Conservation (phyloP, 2,888 invertebrate species). For the Thymelicus sylvestris region DNA sequence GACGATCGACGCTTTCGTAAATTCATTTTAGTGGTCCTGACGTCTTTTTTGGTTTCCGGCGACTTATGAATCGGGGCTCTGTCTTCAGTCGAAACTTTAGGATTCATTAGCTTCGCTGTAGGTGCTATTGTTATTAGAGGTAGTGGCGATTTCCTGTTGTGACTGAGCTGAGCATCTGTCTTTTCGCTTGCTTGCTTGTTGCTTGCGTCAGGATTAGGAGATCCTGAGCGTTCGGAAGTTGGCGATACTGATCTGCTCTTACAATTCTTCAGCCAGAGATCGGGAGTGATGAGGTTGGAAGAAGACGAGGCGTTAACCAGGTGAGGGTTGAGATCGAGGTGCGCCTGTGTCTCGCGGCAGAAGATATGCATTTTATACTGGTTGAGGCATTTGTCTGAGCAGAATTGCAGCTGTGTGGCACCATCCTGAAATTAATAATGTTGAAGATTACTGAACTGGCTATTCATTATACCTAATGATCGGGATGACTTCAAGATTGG, state of each 20-base stretch:
- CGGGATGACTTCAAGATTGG: neutral
- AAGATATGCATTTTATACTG: constrained; percentile 99
- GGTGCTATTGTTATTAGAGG: constrained; percentile 88
- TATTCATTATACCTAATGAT: neutral
- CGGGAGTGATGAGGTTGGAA: constrained; percentile 92
- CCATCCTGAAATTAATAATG: constrained; percentile 87
- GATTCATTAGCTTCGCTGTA: constrained; percentile 86
- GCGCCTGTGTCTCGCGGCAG: constrained; percentile 96
- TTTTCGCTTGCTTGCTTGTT: constrained; percentile 56
- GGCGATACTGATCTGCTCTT: constrained; percentile 87
- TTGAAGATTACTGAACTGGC: neutral
- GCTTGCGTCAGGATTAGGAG: constrained; percentile 75
- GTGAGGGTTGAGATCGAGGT: constrained; percentile 93
- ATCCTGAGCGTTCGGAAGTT: constrained; percentile 81
- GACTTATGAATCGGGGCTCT: constrained; percentile 64
- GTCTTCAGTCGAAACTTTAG: constrained; percentile 65
- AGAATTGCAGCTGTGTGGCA: constrained; percentile 95
- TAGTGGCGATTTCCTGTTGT: constrained; percentile 77
- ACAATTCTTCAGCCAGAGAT: constrained; percentile 95
- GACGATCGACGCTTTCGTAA: constrained; percentile 76
- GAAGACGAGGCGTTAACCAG: constrained; percentile 81
- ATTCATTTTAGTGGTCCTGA: constrained; percentile 71
- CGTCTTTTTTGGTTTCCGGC: constrained; percentile 74
- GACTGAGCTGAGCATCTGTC: constrained; percentile 56
- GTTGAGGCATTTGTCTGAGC: constrained; percentile 96